Evolutionary conservation across 2,113 vertebrate species (phyloP), one percentile per base, ranked within the genome.

Genomic region (Erinaceus europaeus): DNA sequence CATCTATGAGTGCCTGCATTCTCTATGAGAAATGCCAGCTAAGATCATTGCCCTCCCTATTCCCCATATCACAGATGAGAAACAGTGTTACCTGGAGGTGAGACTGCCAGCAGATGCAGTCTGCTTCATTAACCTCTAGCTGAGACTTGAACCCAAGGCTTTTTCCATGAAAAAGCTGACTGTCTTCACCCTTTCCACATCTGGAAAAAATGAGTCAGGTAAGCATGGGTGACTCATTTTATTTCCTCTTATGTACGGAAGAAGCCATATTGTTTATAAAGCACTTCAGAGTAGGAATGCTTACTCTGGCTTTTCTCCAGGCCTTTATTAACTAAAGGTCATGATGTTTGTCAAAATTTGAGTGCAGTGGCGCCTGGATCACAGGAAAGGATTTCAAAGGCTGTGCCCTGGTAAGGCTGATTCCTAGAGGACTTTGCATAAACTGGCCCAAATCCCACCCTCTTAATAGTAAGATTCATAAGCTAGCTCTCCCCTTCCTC

Each of bases 201-300:
- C 73, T 90, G 86, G 90, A 90, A 86, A 90, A 55, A 90, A 52
- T 91, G 92, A 94, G 67, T 94, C 80, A 84, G 74, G 83, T 34
- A 62, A 48, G n/a, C 72, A 50, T 11, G 48, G 69, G 34, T 75
- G 44, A 23, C 32, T 69, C 50, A 18, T 92, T 62, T 67, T 62
- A 69, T 29, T 15, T 78, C n/a, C n/a, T n/a, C n/a, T 72, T 21
- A 4, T 13, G 42, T 48, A 74, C 11, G 53, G 77, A 87, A 84
- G 88, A 68, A 32, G 73, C 57, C 72, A 75, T 2, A 3, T 42
- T 1, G 2, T 50, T 86, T 81, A 61, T 46, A 55, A 73, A 81
- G 64, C 59, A 78, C 85, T 89, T 94, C 94, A 94, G 90, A 91
- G 86, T 78, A 50, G 55, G 59, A 65, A 62, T 15, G 3, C 7